Evolutionary conservation across 2,797 vertebrate species (phyloP).

Genomic region (Sandelia bainsii): DNA sequence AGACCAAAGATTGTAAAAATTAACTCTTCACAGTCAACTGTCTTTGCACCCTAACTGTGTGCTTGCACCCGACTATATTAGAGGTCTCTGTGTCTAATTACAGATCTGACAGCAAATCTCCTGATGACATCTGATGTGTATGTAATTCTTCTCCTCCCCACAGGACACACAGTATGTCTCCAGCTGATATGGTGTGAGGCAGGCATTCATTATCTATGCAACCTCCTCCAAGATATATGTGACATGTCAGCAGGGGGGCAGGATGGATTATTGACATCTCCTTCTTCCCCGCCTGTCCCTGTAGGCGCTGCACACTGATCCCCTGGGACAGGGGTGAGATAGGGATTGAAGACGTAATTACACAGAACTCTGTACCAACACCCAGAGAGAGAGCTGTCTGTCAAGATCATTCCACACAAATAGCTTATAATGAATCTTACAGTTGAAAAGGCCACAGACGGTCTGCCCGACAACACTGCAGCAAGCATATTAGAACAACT

Average conservation of each 20-base stretch:
- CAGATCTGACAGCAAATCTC: constrained; percentile 54
- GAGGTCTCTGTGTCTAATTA: constrained; percentile 59
- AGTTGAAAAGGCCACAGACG: constrained; percentile 65
- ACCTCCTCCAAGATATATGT: constrained; percentile 69
- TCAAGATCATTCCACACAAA: constrained; percentile 67
- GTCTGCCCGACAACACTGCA: constrained; percentile 42
- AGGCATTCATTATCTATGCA: constrained; percentile 73
- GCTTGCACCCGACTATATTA: constrained; percentile 16
- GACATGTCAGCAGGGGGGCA: constrained; percentile 69
- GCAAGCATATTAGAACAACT: constrained; percentile 59
- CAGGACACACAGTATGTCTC: constrained; percentile 60
- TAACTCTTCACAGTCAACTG: too few species aligned
- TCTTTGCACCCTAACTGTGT: neutral
- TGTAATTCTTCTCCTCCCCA: constrained; percentile 54
- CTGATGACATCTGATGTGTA: constrained; percentile 56
- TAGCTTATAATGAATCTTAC: constrained; percentile 56
- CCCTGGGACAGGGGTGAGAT: constrained; percentile 60
- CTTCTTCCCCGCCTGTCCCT: constrained; percentile 63
- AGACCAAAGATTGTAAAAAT: neutral
- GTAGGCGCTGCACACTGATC: constrained; percentile 61
- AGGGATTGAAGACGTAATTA: constrained; percentile 78
- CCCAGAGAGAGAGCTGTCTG: constrained; percentile 69
- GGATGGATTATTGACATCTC: constrained; percentile 82
- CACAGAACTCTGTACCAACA: constrained; percentile 69
- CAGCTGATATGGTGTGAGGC: constrained; percentile 61